A percentile compares a stretch with the other conserved stretches of the same genome.
Evolutionary conservation across 2,888 invertebrate genomes (phyloP).

Genomic region (Drosophila bunnanda): DNA sequence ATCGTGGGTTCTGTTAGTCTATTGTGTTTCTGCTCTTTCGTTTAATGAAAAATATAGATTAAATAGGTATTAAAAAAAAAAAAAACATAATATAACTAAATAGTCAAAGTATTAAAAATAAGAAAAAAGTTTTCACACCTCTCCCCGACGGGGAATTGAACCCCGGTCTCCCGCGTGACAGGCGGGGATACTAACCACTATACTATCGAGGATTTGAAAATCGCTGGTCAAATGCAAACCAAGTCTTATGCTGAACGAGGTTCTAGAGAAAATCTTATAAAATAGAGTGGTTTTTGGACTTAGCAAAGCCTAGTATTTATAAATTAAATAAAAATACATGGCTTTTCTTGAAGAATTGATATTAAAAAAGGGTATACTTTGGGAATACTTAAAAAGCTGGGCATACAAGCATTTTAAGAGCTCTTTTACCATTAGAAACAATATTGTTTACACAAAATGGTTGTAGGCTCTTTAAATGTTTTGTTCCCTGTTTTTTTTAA

Average conservation of each 20-base stretch:
- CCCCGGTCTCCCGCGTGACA: slow-evolving; percentile 60
- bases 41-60: background rate
- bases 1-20: too few relatives aligned
- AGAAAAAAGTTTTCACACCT: slow-evolving; percentile 26
- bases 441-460: background rate
- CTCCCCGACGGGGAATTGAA: slow-evolving; percentile 75
- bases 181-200: slow-evolving; percentile 66
- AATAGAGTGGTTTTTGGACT: background rate
- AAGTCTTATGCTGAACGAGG: background rate
- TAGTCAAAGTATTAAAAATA: background rate
- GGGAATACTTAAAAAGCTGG: background rate
- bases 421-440: too few relatives aligned
- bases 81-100: slow-evolving; percentile 10
- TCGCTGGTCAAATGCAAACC: background rate
- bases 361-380: too few relatives aligned
- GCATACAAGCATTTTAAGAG: background rate
- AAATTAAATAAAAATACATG: too few relatives aligned
- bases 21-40: background rate
- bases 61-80: background rate
- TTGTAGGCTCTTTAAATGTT: too few relatives aligned
- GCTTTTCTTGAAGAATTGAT: background rate
- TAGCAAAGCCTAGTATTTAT: background rate
- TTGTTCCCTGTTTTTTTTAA: background rate
- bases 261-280: background rate
- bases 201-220: slow-evolving; percentile 67